A percentile compares a stretch with the other conserved stretches of the same genome.
These are phyloP conservation scores for Caenorhabditis zanzibari DNA, from an alignment of 2,888 invertebrate species.

Conservation along the genomic window DNA sequence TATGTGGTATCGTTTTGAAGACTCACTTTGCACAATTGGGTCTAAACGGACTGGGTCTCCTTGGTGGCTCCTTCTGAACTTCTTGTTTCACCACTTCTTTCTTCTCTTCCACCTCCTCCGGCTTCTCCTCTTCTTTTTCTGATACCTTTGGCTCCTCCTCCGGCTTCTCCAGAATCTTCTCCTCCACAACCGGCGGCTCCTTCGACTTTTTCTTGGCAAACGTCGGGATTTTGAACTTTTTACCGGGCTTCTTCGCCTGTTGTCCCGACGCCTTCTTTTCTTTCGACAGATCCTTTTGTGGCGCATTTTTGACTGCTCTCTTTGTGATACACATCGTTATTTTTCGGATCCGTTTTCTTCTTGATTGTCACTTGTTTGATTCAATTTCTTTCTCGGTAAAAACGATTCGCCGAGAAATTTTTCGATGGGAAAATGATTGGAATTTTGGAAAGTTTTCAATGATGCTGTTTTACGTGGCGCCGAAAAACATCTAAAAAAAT, in stretches of 20 bases:
- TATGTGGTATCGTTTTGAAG: no score
- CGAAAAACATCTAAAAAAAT: no score
- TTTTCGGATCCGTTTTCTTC: not conserved
- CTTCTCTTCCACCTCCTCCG: not conserved
- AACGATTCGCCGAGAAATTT: not conserved
- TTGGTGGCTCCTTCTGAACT: constrained; percentile 1
- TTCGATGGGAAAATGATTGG: not conserved
- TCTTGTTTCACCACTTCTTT: not conserved
- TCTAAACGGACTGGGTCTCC: not conserved
- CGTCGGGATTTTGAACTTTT: constrained; percentile 10
- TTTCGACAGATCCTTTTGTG: constrained; percentile 11
- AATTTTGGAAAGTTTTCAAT: constrained; percentile 2
- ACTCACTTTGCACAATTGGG: constrained; percentile 16
- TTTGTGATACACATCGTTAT: constrained; percentile 40
- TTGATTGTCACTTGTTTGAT: constrained; percentile 14
- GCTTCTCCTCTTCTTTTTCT: constrained; percentile 8
- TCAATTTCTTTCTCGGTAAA: constrained; percentile 1
- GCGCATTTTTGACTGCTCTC: constrained; percentile 26
- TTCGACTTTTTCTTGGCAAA: not conserved
- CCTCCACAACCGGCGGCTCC: not conserved
- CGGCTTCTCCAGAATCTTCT: constrained; percentile 14
- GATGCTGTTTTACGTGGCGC: not conserved
- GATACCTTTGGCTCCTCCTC: constrained; percentile 6
- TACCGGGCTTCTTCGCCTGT: not conserved
- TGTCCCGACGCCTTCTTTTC: constrained; percentile 3